Base-by-base conservation (phyloP, 2,888 invertebrate species). In the Drosophila putrida region DNA sequence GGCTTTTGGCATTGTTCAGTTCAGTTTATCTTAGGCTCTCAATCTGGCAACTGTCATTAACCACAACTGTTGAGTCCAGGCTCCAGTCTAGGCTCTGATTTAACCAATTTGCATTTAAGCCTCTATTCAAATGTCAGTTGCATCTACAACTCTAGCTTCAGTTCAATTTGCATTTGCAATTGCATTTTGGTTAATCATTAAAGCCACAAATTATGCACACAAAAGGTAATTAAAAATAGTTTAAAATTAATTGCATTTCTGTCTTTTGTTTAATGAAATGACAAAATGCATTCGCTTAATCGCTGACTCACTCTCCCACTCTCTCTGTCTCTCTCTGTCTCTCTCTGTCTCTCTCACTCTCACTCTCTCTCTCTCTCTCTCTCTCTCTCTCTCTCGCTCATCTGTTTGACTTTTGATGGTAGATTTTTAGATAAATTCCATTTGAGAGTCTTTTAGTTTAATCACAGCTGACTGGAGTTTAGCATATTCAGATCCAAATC, bases 191-290 rank as follows among this genome's bases (percentile, higher is more conserved):
- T 84, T 84, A 81, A 84, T 81, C 58, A 63, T 63, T 82, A 73
- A 80, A 71, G 73, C 77, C 77, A 66, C 83, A 86, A 82, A 82
- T 80, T 74, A 85, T 86, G 86, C 80, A 74, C 80, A 74, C 58
- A 66, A 76, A 80, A 65, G 64, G 70, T 86, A 82, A 86, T 82
- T 82, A 82, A 68, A 80, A 77, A 76, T 80, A 70, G 80, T 72
- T 81, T 72, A 68, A 54, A 71, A 73, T 82, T 79, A 84, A 81
- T 84, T 84, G 70, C 49, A 82, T 81, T 81, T n/a, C n/a, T 81
- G 67, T 51, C 50, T 70, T 70, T 53, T 71, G 67, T 70, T 83
- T 65, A 83, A 81, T 83, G 66, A 78, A 78, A 83, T 70, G 68
- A 55, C 70, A 73, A 71, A 74, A 69, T 58, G 20, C 43, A 66